Evolutionary conservation across 2,113 vertebrate genomes (phyloP).

Genomic region (Empidonax traillii): DNA sequence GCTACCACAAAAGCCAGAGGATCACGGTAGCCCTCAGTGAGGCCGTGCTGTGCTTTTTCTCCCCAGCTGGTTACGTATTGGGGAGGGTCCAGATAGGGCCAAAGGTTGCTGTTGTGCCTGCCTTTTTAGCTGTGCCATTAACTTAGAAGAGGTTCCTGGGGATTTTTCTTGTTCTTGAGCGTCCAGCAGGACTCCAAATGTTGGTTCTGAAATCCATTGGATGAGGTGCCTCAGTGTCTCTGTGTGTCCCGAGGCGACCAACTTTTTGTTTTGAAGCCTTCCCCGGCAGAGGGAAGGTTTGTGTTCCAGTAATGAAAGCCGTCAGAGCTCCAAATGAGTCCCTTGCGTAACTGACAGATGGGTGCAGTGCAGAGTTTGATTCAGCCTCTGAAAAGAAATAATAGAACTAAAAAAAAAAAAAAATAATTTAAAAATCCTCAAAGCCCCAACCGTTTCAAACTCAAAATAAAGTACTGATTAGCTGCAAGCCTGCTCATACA

Average conservation of each 20-base stretch:
- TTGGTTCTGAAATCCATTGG: not conserved
- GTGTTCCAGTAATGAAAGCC: not conserved
- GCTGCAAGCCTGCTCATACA: not conserved
- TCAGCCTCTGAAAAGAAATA: slow-evolving; percentile 17
- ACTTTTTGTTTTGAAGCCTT: not conserved
- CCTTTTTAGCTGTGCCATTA: not conserved
- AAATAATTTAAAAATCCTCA: not conserved
- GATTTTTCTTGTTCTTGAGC: not conserved
- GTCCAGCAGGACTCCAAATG: not conserved
- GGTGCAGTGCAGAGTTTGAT: not conserved
- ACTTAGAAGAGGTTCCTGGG: not conserved
- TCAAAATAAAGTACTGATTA: not conserved
- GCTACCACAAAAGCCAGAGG: not conserved
- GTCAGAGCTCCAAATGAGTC: not conserved
- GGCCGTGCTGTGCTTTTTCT: not conserved
- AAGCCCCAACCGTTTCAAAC: not conserved
- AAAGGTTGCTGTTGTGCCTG: not conserved
- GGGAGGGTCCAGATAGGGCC: too few species aligned
- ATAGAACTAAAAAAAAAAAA: not conserved
- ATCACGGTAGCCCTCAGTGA: not conserved
- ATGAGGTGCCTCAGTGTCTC: rapidly evolving
- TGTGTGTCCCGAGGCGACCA: not conserved
- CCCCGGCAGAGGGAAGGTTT: not conserved
- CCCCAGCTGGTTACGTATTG: not conserved
- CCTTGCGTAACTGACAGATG: not conserved